A percentile compares a stretch with the other conserved stretches of the same genome.
Conservation (phyloP, 2,888 invertebrate species). For the Monochamus alternatus region DNA sequence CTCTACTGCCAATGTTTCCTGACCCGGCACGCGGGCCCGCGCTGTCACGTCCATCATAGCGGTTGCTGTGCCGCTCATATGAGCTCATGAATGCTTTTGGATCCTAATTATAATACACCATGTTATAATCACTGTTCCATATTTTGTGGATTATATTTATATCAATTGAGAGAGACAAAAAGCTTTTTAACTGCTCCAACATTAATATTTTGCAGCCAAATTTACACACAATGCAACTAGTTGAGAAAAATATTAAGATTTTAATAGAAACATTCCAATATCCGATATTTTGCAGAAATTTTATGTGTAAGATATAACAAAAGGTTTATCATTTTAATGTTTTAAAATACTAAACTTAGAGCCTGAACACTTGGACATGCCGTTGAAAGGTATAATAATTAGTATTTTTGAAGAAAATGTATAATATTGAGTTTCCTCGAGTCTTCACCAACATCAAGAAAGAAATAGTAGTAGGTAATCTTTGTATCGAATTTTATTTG, state of each 20-base stretch:
- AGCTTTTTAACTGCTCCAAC: conserved; percentile 26
- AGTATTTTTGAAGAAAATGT: conserved; percentile 25
- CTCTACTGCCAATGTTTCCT: conserved; percentile 52
- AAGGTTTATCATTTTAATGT: too few relatives aligned
- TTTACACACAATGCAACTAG: conserved; percentile 27
- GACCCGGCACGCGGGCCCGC: conserved; percentile 50
- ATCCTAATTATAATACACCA: conserved; percentile 58
- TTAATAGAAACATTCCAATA: too few relatives aligned
- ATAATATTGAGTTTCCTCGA: background rate
- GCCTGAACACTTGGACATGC: too few relatives aligned
- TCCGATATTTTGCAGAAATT: too few relatives aligned
- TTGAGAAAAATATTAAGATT: background rate
- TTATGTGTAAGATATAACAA: too few relatives aligned
- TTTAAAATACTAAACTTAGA: too few relatives aligned
- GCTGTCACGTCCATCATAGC: conserved; percentile 56
- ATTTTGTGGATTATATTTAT: conserved; percentile 18
- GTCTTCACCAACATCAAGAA: background rate
- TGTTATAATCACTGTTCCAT: conserved; percentile 40
- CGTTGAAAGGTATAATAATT: conserved; percentile 16
- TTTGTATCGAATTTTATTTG: background rate
- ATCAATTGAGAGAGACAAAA: conserved; percentile 5
- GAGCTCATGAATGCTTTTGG: conserved; percentile 64
- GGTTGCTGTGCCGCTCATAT: conserved; percentile 61
- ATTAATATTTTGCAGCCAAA: conserved; percentile 21
- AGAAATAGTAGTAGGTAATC: background rate